Conservation (phyloP, 2,797 vertebrate genomes). For the Sebastiscus tertius region DNA sequence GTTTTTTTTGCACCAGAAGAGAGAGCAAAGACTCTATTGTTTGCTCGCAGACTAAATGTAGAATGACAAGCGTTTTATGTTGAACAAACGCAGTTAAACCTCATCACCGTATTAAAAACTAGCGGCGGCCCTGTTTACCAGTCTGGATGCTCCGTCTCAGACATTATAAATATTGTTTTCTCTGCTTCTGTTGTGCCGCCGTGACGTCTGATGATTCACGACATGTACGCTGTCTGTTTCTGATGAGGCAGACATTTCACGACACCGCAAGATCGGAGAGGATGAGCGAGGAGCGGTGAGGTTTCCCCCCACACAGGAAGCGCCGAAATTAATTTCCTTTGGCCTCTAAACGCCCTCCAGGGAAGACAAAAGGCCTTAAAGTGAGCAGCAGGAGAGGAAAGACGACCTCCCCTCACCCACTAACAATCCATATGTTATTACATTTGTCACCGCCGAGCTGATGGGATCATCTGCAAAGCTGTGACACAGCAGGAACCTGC, state of each 20-base stretch:
- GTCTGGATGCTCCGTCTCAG: background rate
- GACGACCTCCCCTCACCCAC: constrained; percentile 41
- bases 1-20: background rate
- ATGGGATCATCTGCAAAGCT: constrained; percentile 56
- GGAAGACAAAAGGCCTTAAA: constrained; percentile 61
- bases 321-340: constrained; percentile 68
- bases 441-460: constrained; percentile 64
- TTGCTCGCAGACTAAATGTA: too few species aligned
- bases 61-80: background rate
- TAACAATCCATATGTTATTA: constrained; percentile 65
- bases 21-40: background rate
- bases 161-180: constrained; percentile 3
- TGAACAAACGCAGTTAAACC: background rate
- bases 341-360: constrained; percentile 30
- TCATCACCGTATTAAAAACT: background rate
- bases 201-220: constrained; percentile 39
- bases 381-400: constrained; percentile 61
- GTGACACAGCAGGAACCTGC: constrained; percentile 11
- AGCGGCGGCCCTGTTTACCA: background rate
- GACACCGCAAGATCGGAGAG: constrained; percentile 27
- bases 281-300: constrained; percentile 40
- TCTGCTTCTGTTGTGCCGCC: constrained; percentile 27
- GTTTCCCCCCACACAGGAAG: constrained; percentile 64
- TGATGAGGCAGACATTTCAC: constrained; percentile 44
- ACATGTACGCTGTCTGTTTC: constrained; percentile 49